A percentile compares a stretch with the other conserved stretches of the same genome.
Conservation (phyloP, 2,888 invertebrate species). For the Synergus japonicus region DNA sequence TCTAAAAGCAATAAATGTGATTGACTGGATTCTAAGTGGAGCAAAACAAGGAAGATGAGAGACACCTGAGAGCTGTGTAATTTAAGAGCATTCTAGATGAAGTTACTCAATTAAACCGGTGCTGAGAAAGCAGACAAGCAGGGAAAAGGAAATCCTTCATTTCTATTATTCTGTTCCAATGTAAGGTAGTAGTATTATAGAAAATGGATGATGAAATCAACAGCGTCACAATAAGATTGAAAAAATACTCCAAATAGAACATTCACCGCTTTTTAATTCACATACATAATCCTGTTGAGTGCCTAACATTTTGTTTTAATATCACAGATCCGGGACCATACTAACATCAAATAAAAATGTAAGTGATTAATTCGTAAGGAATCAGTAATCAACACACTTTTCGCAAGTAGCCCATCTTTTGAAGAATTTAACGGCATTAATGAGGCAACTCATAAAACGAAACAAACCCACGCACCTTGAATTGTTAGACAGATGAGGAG, state of each 20-base stretch:
- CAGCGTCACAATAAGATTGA: not conserved
- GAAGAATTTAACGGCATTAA: not conserved
- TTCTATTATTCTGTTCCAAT: conserved; percentile 21
- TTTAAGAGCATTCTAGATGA: conserved; percentile 34
- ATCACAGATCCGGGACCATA: not conserved
- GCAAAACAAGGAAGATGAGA: not conserved
- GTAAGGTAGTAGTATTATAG: conserved; percentile 4
- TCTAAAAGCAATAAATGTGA: conserved; percentile 2
- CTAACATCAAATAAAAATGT: conserved; percentile 4
- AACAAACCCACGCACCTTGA: conserved; percentile 62
- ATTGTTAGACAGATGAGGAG: conserved; percentile 56
- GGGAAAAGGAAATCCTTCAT: conserved; percentile 12
- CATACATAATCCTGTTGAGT: not conserved
- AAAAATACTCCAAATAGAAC: not conserved
- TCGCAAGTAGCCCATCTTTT: conserved; percentile 14
- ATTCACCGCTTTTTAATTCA: not conserved
- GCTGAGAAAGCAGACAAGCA: conserved; percentile 22
- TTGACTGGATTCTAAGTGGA: conserved; percentile 20
- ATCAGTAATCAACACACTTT: conserved; percentile 11
- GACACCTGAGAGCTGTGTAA: conserved; percentile 18
- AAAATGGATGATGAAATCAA: not conserved
- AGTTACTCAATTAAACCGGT: conserved; percentile 38
- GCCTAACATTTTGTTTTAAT: not conserved
- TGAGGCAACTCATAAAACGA: not conserved
- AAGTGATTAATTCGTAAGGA: not conserved